Conservation (phyloP, 30 jellyfish, hydroid and myxozoan genomes). For the Hydra vulgaris region DNA sequence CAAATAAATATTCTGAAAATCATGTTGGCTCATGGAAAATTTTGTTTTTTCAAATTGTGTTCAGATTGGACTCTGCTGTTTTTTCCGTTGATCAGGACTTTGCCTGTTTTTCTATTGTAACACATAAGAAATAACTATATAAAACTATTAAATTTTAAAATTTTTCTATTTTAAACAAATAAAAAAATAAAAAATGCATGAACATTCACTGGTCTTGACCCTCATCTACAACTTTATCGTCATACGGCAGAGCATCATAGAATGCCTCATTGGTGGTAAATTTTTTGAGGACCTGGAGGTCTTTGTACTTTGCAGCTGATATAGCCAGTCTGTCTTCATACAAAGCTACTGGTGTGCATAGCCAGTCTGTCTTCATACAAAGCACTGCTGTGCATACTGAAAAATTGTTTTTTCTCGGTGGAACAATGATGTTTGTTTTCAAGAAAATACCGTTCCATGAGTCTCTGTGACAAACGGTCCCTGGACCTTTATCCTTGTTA, state of each 20-base stretch:
- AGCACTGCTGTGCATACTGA: not conserved
- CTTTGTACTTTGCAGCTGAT: not conserved
- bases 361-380: not conserved
- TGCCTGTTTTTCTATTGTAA: constrained; percentile 1
- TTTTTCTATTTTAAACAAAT: not conserved
- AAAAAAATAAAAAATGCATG: not conserved
- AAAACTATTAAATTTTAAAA: not conserved
- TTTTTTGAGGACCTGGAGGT: not conserved
- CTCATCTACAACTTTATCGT: not conserved
- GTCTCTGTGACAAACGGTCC: not conserved
- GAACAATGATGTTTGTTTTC: not conserved
- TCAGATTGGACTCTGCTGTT: constrained; percentile 4
- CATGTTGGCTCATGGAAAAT: not conserved
- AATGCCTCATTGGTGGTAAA: not conserved
- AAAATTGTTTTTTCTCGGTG: not conserved
- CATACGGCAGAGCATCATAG: not conserved
- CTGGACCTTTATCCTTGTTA: not conserved
- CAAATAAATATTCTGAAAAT: not conserved
- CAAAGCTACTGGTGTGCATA: no score
- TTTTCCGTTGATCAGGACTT: not conserved
- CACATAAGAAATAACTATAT: not conserved
- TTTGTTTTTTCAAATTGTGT: not conserved
- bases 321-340: no score
- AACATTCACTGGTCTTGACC: not conserved
- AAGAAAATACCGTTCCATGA: not conserved